A percentile compares a stretch with the other conserved stretches of the same genome.
phyloP scores from a whole-genome alignment of 2,113 vertebrate species.

The Silurus meridionalis region DNA sequence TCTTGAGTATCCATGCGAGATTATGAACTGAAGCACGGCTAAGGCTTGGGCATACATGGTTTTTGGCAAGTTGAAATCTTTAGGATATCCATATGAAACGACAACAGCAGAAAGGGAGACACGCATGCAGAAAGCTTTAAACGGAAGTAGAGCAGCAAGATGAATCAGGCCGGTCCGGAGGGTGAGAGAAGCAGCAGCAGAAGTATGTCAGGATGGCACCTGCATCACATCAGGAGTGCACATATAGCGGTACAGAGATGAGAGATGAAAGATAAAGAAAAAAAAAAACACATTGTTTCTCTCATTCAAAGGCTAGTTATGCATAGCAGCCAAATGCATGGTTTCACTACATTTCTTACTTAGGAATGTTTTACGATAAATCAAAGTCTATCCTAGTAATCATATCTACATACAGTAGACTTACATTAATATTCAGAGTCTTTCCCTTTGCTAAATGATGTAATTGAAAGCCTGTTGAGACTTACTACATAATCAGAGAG shows the following conservation, averaged over 20 bases:
- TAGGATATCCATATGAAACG: not conserved
- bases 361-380: not conserved
- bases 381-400: not conserved
- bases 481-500: not conserved
- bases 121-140: not conserved
- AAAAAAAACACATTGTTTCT: not conserved
- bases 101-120: not conserved
- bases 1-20: not conserved
- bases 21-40: not conserved
- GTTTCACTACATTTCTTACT: not conserved
- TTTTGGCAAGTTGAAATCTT: not conserved
- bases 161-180: not conserved
- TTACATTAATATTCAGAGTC: not conserved
- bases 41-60: not conserved
- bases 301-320: not conserved
- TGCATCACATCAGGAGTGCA: not conserved
- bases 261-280: not conserved
- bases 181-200: not conserved
- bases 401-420: not conserved
- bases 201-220: conserved; percentile 27
- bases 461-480: not conserved
- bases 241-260: not conserved
- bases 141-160: conserved; percentile 9
- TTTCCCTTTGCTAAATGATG: not conserved
- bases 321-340: not conserved